These are phyloP conservation scores for Camelus bactrianus DNA, from an alignment of 2,113 vertebrate genomes.

Conservation along the genomic window DNA sequence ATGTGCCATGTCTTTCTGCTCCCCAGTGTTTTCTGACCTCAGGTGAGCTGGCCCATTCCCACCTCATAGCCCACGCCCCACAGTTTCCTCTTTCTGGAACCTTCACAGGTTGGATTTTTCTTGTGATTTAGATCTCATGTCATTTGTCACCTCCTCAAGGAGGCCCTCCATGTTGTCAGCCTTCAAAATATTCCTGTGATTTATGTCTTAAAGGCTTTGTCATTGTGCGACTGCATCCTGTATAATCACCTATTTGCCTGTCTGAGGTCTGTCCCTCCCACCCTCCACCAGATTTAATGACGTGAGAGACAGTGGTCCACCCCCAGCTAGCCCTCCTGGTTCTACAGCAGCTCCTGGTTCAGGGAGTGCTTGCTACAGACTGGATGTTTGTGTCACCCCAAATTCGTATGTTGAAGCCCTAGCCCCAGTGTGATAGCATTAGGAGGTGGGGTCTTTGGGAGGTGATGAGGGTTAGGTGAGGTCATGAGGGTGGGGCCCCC, in stretches of 20 bases:
- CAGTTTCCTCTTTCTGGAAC: not conserved
- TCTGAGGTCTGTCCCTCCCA: not conserved
- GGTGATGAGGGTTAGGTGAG: not conserved
- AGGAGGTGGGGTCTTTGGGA: not conserved
- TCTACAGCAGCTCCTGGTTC: not conserved
- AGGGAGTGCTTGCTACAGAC: not conserved
- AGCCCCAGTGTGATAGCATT: not conserved
- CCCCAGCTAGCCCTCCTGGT: not conserved
- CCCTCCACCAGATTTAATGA: too few relatives aligned
- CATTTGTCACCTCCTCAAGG: not conserved
- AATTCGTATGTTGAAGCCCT: not conserved
- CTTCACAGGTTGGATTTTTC: not conserved
- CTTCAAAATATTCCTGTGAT: too few relatives aligned
- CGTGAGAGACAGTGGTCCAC: not conserved
- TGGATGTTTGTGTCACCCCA: not conserved
- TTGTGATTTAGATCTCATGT: not conserved
- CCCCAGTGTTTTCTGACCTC: too few relatives aligned
- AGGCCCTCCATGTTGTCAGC: not conserved
- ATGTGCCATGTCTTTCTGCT: accelerated
- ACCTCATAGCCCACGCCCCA: accelerated
- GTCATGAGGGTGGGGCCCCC: not conserved
- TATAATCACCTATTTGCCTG: too few relatives aligned
- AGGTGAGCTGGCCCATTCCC: accelerated
- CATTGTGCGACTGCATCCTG: too few relatives aligned
- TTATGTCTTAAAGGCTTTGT: not conserved